These are phyloP conservation scores for Panopea generosa DNA, from an alignment of 2,888 invertebrate species.

Conservation along the genomic window DNA sequence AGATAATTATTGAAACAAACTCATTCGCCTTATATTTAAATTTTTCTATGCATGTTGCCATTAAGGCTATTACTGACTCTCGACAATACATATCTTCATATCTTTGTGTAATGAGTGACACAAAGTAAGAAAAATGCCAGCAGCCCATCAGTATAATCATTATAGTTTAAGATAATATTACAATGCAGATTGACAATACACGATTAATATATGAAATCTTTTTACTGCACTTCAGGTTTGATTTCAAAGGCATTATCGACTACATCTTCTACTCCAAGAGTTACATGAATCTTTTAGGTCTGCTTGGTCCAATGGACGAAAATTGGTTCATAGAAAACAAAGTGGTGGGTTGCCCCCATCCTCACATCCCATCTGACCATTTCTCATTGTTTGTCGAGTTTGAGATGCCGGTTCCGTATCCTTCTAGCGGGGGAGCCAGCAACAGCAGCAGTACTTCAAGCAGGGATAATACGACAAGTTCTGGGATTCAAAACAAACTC, in stretches of 20 bases:
- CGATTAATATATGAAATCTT: too few species aligned
- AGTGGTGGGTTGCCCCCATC: slow-evolving; percentile 98
- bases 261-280: slow-evolving; percentile 99
- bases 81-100: too few species aligned
- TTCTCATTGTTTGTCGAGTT: slow-evolving; percentile 84
- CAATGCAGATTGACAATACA: too few species aligned
- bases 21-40: too few species aligned
- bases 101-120: too few species aligned
- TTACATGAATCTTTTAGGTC: slow-evolving; percentile 97
- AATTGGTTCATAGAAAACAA: slow-evolving; percentile 94
- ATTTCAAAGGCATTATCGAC: slow-evolving; percentile 99
- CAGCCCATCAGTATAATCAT: too few species aligned
- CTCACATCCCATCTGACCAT: slow-evolving; percentile 94
- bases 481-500: slow-evolving; percentile 14
- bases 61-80: too few species aligned
- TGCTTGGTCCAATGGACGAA: slow-evolving; percentile 96
- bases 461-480: slow-evolving; percentile 18
- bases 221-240: slow-evolving; percentile 90
- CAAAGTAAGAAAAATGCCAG: too few species aligned
- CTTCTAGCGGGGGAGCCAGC: slow-evolving; percentile 34
- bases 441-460: slow-evolving; percentile 11
- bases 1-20: too few species aligned
- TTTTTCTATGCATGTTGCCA: too few species aligned
- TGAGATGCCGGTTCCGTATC: slow-evolving; percentile 78
- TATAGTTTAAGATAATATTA: too few species aligned